Conservation (phyloP, 2,113 vertebrate species). For the Notothenia coriiceps region DNA sequence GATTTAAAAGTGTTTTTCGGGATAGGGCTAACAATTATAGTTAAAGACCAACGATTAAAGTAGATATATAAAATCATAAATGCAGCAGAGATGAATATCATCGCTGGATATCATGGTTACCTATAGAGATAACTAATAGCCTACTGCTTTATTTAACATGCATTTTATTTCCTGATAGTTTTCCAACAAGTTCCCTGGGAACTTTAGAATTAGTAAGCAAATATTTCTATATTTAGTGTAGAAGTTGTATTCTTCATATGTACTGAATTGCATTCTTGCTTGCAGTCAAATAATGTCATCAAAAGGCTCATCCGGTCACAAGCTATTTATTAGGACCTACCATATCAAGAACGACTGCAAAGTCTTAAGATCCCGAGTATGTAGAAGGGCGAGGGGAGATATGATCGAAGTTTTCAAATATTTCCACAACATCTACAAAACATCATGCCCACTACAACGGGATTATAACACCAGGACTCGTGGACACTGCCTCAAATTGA, state of each 20-base stretch:
- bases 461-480: no score
- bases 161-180: background rate
- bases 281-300: background rate
- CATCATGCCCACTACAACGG: no score
- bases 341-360: no score
- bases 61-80: background rate
- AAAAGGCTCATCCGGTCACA: background rate
- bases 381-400: no score
- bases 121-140: background rate
- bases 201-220: no score
- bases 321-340: background rate
- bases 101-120: background rate
- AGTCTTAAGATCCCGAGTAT: no score
- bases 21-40: background rate
- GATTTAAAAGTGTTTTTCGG: no score
- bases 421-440: no score
- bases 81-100: background rate
- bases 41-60: background rate
- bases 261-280: background rate
- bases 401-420: no score
- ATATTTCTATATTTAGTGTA: no score
- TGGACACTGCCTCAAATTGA: no score
- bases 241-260: background rate
- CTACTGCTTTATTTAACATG: background rate
- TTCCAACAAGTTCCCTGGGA: background rate